phyloP scores from a whole-genome alignment of 92 coral and sea anemone species.

The Montipora capitata region DNA sequence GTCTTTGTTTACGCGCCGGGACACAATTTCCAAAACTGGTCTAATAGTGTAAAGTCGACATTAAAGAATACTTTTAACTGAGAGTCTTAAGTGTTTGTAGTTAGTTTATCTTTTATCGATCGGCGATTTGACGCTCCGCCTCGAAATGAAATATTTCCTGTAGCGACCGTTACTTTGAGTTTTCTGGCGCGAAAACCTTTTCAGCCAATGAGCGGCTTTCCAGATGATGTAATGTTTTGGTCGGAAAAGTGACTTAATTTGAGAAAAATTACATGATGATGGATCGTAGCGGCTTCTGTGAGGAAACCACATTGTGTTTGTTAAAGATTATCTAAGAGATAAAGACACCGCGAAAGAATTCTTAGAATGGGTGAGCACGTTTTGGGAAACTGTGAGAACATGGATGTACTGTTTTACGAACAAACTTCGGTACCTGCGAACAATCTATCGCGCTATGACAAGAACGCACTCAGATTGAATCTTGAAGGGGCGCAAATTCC shows the following conservation, averaged over 20 bases:
- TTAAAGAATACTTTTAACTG: background rate
- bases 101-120: no score
- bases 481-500: constrained; percentile 73
- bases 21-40: background rate
- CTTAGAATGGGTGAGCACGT: constrained; percentile 87
- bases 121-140: no score
- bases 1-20: constrained; percentile 28
- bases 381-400: constrained; percentile 73
- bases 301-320: constrained; percentile 25
- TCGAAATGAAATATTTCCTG: background rate
- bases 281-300: constrained; percentile 94
- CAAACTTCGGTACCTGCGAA: constrained; percentile 64
- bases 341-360: constrained; percentile 66
- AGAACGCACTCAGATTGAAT: constrained; percentile 81
- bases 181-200: constrained; percentile 73
- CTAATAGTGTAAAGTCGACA: background rate
- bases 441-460: constrained; percentile 77
- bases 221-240: constrained; percentile 87
- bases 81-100: background rate
- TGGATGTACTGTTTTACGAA: constrained; percentile 92
- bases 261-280: constrained; percentile 82
- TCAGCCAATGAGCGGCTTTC: constrained; percentile 87
- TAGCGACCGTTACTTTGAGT: constrained; percentile 8
- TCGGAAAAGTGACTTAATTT: constrained; percentile 91
- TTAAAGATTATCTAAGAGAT: constrained; percentile 70